Evolutionary conservation across 2,888 invertebrate species (phyloP), one percentile per base, ranked within the genome.

Genomic region (Muschampia plurimacula): DNA sequence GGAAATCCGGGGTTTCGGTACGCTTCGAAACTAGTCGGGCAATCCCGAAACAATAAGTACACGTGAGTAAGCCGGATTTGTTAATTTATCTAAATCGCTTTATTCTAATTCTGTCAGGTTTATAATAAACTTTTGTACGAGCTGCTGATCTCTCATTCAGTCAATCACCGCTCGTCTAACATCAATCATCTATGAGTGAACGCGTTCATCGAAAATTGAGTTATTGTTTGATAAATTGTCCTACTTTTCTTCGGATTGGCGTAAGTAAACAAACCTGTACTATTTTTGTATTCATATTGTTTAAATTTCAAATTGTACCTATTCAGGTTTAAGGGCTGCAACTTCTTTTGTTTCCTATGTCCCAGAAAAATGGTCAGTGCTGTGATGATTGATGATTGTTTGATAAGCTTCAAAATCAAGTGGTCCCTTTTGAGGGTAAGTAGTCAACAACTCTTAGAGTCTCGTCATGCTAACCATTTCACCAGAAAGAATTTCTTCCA

Each of bases 141-240:
- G 41, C 67, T 44, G 44, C 57, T 59, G 57, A 46, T 67, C 59
- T 67, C 67, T 59, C 59, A 67, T 67, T 67, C 59, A 59, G 59
- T 67, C 67, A 67, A 67, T 67, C 67, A 59, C 32, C 59, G 67
- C 41, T 39, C 32, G 28, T 46, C 67, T 12, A 59, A 28, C 22
- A 39, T 15, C 66, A 57, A 6, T 41, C 67, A 57, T 10, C 55
- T 57, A 28, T 22, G 59, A 46, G 44, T 12, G 36, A 66, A 66
- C 66, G 32, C 32, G 32, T 32, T 32, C n/a, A 32, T 32, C 28
- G 65, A 57, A 57, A 22, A 57, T 59, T 28, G 44, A 36, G 28
- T 59, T 67, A 59, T 46, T 44, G 59, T 44, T 46, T 41, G 39
- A 39, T 59, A 13, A 36, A 46, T 59, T 44, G 59, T 9, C 59